phyloP scores from a whole-genome alignment of 2,888 invertebrate genomes.

The Limnephilus lunatus region DNA sequence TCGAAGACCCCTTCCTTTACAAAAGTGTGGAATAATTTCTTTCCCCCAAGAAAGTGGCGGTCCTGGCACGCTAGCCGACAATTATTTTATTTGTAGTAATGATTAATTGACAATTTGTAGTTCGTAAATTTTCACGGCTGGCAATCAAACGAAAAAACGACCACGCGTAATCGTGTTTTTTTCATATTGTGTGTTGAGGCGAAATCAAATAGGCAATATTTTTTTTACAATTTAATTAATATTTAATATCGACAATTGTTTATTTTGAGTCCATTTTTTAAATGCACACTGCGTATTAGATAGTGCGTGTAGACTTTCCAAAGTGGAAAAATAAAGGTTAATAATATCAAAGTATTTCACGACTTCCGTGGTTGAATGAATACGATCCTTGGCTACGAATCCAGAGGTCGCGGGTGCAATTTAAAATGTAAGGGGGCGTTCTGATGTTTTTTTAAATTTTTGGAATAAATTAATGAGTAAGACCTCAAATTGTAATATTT shows the following conservation, averaged over 20 bases:
- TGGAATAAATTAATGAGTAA: no score
- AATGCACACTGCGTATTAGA: no score
- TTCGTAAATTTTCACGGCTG: slow-evolving; percentile 64
- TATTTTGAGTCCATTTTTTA: no score
- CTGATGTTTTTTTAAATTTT: no score
- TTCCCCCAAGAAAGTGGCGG: slow-evolving; percentile 20
- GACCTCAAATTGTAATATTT: no score
- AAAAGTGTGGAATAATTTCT: neutral
- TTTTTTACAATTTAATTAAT: neutral
- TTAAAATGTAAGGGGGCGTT: fast-evolving
- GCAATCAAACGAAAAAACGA: slow-evolving; percentile 54
- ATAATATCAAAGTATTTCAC: no score
- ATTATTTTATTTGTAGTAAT: slow-evolving; percentile 65
- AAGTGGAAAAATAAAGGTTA: no score
- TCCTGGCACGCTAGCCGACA: slow-evolving; percentile 60
- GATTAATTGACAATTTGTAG: slow-evolving; percentile 64
- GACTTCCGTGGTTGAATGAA: no score
- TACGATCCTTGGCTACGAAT: no score
- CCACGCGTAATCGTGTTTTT: slow-evolving; percentile 41
- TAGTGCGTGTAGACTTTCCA: no score
- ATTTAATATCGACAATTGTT: neutral
- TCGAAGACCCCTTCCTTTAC: slow-evolving; percentile 24
- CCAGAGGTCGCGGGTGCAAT: no score
- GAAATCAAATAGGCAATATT: neutral
- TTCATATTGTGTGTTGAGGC: neutral